Conservation (phyloP, 2,797 vertebrate genomes). For the Acipenser transmontanus region DNA sequence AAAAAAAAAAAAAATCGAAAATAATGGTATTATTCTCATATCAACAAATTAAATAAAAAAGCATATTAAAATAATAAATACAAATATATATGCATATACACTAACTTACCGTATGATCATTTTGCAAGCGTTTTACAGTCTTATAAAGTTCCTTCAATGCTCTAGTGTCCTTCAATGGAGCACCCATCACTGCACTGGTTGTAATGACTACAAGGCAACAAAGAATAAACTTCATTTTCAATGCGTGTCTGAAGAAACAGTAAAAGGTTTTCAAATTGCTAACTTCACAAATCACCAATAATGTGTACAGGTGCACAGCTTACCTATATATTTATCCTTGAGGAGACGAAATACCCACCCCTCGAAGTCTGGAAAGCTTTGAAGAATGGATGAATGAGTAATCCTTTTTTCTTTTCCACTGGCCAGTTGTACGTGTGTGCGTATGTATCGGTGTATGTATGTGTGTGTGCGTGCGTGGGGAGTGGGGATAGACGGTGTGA, state of each 20-base stretch:
- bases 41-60: background rate
- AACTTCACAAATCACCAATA: conserved; percentile 44
- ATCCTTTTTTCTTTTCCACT: conserved; percentile 96
- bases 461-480: conserved; percentile 47
- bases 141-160: conserved; percentile 25
- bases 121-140: background rate
- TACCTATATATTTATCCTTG: conserved; percentile 87
- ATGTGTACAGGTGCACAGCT: conserved; percentile 49
- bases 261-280: conserved; percentile 17
- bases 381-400: conserved; percentile 84
- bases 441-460: conserved; percentile 35
- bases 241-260: conserved; percentile 17
- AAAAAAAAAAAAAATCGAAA: background rate
- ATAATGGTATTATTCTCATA: background rate
- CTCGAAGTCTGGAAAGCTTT: conserved; percentile 82
- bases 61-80: background rate
- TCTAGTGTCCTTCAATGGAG: accelerated
- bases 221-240: conserved; percentile 54
- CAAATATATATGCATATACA: background rate
- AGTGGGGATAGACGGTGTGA: conserved; percentile 65
- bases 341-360: conserved; percentile 80
- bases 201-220: conserved; percentile 57
- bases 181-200: conserved; percentile 28
- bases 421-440: conserved; percentile 64
- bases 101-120: conserved; percentile 36